Percentiles rank a stretch among this genome's conserved stretches.
Conservation (phyloP, 2,888 invertebrate species). For the Bombylius major region DNA sequence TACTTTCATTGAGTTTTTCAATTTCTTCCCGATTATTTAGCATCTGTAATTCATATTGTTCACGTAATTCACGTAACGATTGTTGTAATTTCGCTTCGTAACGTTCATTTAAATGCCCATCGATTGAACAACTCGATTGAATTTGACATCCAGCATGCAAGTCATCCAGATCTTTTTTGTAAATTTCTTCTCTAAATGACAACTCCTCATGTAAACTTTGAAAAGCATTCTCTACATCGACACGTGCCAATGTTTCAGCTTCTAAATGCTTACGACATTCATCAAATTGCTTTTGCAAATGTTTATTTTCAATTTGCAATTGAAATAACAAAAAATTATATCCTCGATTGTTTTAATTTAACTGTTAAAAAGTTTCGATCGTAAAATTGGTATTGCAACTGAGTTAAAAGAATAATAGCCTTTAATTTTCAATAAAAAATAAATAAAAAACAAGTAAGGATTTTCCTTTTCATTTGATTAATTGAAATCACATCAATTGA, state of each 20-base stretch:
- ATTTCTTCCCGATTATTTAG: conserved; percentile 81
- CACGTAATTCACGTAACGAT: conserved; percentile 79
- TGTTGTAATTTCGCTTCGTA: conserved; percentile 89
- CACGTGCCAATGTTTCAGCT: conserved; percentile 83
- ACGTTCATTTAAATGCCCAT: conserved; percentile 82
- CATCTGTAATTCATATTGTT: conserved; percentile 86
- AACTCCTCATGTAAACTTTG: conserved; percentile 87
- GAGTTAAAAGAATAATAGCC: too few species aligned
- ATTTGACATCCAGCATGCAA: conserved; percentile 76
- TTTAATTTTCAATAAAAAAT: too few species aligned
- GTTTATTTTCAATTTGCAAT: conserved; percentile 54
- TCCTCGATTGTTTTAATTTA: too few species aligned
- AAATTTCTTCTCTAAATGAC: conserved; percentile 76
- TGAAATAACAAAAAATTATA: too few species aligned
- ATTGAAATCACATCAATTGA: too few species aligned
- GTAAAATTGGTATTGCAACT: too few species aligned
- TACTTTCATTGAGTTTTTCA: conserved; percentile 45
- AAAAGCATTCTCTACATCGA: conserved; percentile 86
- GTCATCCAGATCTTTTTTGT: conserved; percentile 79
- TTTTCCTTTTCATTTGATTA: too few species aligned
- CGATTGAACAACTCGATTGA: conserved; percentile 90
- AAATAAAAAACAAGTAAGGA: too few species aligned
- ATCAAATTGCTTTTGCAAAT: conserved; percentile 62
- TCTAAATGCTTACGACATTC: conserved; percentile 81
- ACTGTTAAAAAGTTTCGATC: too few species aligned